Base-by-base conservation (phyloP, 2,113 vertebrate species). In the Lanius ludovicianus region DNA sequence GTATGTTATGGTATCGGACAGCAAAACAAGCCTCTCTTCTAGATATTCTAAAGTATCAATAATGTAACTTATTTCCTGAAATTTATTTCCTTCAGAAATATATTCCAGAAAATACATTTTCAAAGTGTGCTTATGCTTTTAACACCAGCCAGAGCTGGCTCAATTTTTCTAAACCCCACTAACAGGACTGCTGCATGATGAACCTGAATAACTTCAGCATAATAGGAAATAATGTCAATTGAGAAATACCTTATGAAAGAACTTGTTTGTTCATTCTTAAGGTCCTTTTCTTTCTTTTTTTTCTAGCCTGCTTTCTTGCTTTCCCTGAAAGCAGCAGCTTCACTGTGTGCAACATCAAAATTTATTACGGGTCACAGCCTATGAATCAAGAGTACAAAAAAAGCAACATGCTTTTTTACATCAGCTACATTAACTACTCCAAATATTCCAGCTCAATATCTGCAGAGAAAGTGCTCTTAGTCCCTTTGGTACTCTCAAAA, bases 171-270 rank as follows among this genome's bases (percentile, higher is more conserved):
- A 79, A 95, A 76, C 5, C 9, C 20, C 52, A 24, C 44, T 44
- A 42, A 23, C 2, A 59, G 56, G 44, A 50, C 37, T 69, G 42
- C 53, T 67, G 65, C 50, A 73, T 25, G 53, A 88, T 49, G 23
- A 85, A 91, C 78, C 42, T 35, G 50, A 82, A 68, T 23, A 89
- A 78, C 33, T 39, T 70, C 83, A 84, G 64, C 19, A 56, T 62
- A 55, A 44, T 84, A 84, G 84, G 44, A 91, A 95, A 84, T 70
- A 86, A 92, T 53, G 64, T 84, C 67, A 84, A 15, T n/a, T 84
- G 86, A 94, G 57, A 93, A 96, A 93, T 64, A 89, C 41, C 16
- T 73, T 84, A 75, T 93, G 90, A 97, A 96, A 96, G 88, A 77
- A 87, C 77, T 75, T 92, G 83, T 69, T 96, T 93, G 92, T 89